phyloP scores from a whole-genome alignment of 2,113 vertebrate genomes.

The Rhinoptilus africanus region DNA sequence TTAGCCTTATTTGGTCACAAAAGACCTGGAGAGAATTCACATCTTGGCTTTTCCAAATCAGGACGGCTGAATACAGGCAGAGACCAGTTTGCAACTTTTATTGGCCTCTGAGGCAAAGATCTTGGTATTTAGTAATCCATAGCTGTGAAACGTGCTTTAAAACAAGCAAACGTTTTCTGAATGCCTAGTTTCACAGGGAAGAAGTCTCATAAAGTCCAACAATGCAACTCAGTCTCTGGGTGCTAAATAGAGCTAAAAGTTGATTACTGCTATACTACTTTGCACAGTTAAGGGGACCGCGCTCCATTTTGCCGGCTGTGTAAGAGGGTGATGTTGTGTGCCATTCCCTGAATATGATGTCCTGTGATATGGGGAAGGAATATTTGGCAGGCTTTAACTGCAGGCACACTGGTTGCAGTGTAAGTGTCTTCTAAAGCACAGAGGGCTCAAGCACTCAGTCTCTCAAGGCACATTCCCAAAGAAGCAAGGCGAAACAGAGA shows the following conservation, averaged over 20 bases:
- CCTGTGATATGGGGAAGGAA: background rate
- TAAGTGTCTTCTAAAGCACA: background rate
- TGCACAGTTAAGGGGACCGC: background rate
- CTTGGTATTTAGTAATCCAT: background rate
- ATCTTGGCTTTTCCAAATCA: background rate
- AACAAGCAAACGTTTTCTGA: background rate
- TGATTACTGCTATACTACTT: background rate
- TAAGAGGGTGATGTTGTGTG: background rate
- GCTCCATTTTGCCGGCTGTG: background rate
- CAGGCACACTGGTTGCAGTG: background rate
- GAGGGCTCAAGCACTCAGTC: background rate
- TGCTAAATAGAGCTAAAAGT: background rate
- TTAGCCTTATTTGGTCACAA: background rate
- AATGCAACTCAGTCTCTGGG: background rate
- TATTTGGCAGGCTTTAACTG: background rate
- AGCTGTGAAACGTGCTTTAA: background rate
- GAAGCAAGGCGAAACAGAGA: background rate
- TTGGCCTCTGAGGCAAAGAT: background rate
- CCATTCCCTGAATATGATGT: background rate
- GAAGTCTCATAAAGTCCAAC: background rate
- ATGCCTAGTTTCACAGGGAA: background rate
- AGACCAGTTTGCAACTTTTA: background rate
- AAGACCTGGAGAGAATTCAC: background rate
- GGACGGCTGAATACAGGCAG: background rate
- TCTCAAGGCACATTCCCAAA: accelerated